Conservation (phyloP, 2,113 vertebrate genomes). For the Pedetes capensis region DNA sequence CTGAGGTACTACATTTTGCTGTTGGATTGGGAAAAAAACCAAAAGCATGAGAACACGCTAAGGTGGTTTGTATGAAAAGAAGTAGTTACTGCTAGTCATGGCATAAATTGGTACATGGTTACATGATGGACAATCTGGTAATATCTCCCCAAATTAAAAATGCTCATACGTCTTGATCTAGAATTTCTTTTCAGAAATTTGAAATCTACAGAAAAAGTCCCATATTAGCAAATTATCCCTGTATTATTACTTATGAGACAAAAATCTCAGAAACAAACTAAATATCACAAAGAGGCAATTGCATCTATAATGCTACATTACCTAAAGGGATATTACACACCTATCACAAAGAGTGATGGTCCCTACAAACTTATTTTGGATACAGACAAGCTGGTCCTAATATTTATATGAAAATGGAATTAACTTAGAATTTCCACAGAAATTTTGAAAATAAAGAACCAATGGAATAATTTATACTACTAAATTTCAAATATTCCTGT, state of each 20-base stretch:
- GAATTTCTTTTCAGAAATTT: background rate
- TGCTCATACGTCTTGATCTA: background rate
- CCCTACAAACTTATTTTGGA: background rate
- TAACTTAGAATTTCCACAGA: no score
- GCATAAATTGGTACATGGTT: background rate
- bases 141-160: background rate
- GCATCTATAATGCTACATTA: background rate
- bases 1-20: background rate
- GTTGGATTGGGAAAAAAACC: background rate
- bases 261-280: background rate
- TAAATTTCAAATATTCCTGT: background rate
- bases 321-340: background rate
- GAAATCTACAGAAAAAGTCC: background rate
- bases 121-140: background rate
- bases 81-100: background rate
- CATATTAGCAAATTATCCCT: background rate
- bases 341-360: background rate
- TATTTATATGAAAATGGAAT: background rate
- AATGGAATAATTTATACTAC: background rate
- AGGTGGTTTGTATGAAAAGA: background rate
- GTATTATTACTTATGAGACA: background rate
- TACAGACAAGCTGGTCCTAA: no score
- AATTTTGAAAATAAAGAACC: background rate
- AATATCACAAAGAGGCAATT: background rate
- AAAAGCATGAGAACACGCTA: background rate